phyloP scores from a whole-genome alignment of 2,888 invertebrate genomes.

The Noctua comes region DNA sequence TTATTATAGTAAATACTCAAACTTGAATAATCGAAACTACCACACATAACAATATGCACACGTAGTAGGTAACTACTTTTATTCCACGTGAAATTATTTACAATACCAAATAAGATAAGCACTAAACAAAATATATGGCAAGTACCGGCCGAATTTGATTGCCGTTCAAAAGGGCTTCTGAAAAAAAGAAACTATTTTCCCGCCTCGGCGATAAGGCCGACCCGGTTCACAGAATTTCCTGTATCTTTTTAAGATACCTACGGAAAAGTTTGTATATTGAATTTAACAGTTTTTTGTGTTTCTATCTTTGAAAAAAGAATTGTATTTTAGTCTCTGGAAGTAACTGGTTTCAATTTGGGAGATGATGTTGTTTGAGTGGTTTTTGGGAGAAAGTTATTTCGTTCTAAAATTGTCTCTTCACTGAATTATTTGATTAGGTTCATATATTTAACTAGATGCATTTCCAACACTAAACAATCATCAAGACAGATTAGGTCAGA shows the following conservation, averaged over 20 bases:
- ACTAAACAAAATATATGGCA: slow-evolving; percentile 38
- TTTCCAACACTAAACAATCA: background rate
- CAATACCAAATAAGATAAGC: slow-evolving; percentile 12
- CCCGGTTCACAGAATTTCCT: slow-evolving; percentile 36
- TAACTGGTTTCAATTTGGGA: slow-evolving; percentile 44
- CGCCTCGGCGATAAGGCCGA: slow-evolving; percentile 29
- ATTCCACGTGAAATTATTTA: slow-evolving; percentile 23
- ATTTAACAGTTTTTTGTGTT: slow-evolving; percentile 54
- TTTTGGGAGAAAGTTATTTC: slow-evolving; percentile 1
- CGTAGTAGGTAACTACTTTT: background rate
- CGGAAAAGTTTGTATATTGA: slow-evolving; percentile 58
- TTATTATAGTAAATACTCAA: background rate
- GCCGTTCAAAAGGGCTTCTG: slow-evolving; percentile 43
- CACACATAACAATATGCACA: background rate
- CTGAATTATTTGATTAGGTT: background rate
- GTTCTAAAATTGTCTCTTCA: background rate
- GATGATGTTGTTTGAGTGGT: slow-evolving; percentile 17
- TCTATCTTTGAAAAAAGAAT: slow-evolving; percentile 47
- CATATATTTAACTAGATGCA: background rate
- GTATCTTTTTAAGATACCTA: slow-evolving; percentile 57
- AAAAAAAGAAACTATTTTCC: slow-evolving; percentile 57
- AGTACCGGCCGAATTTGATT: slow-evolving; percentile 44
- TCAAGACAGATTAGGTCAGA: background rate
- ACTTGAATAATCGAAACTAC: background rate
- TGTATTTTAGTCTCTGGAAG: slow-evolving; percentile 37